Conservation (phyloP, 2,888 invertebrate genomes). For the Branchipolynoe longqiensis region DNA sequence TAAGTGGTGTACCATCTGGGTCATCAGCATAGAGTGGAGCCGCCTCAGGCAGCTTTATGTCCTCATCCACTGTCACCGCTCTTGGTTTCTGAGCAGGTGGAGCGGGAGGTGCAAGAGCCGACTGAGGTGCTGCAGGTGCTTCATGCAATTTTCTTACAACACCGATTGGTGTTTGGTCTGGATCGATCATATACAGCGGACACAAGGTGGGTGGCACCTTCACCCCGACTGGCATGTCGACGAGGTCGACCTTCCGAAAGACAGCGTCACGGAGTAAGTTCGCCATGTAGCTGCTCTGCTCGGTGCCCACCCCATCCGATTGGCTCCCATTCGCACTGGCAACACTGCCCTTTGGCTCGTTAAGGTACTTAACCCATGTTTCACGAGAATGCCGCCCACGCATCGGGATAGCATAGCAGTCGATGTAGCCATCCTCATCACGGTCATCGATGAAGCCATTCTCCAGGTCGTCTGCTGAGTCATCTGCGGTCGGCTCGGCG, state of each 20-base stretch:
- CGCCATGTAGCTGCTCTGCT: conserved; percentile 63
- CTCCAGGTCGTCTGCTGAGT: conserved; percentile 63
- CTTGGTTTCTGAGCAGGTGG: not conserved
- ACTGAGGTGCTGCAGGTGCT: not conserved
- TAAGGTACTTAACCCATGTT: conserved; percentile 66
- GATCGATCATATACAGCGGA: conserved; percentile 63
- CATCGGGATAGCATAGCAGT: conserved; percentile 67
- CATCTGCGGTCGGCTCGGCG: conserved; percentile 53
- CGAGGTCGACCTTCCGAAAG: conserved; percentile 61
- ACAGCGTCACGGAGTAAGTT: conserved; percentile 63
- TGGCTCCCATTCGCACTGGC: not conserved
- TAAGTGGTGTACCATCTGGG: not conserved
- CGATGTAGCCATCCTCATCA: conserved; percentile 62
- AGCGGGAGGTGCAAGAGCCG: not conserved
- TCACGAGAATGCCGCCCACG: conserved; percentile 61
- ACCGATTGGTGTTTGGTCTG: conserved; percentile 56
- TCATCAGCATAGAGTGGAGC: too few species aligned
- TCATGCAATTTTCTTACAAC: not conserved
- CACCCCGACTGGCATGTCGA: conserved; percentile 64
- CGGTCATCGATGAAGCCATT: conserved; percentile 52
- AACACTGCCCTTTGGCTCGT: not conserved
- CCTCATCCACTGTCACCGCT: too few species aligned
- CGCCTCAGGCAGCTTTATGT: too few species aligned
- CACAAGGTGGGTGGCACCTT: conserved; percentile 64
- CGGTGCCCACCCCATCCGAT: not conserved